A percentile compares a stretch with the other conserved stretches of the same genome.
These are phyloP conservation scores for Macaca mulatta DNA, from an alignment of 2,113 vertebrate genomes.

Conservation along the genomic window DNA sequence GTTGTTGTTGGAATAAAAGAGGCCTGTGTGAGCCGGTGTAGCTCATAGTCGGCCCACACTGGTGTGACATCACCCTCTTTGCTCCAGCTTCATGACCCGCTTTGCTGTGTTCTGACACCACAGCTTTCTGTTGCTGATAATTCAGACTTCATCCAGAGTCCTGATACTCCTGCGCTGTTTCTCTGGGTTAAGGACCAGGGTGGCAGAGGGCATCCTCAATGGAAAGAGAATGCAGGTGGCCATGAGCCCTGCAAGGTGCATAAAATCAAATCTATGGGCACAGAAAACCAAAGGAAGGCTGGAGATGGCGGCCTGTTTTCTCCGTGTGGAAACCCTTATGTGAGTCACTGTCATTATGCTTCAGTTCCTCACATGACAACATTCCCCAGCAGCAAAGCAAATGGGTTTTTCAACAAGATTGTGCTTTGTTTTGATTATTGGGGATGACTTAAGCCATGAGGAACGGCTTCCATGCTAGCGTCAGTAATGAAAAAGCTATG, in stretches of 20 bases:
- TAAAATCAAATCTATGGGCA: background rate
- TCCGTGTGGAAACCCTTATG: background rate
- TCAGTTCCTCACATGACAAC: background rate
- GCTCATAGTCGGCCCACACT: background rate
- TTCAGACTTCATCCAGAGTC: background rate
- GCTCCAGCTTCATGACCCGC: background rate
- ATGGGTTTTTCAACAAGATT: background rate
- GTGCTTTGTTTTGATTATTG: slow-evolving; percentile 47
- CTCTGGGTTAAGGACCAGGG: background rate
- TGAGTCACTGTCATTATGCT: background rate
- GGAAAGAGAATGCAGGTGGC: background rate
- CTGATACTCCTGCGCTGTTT: background rate
- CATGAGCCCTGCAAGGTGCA: background rate
- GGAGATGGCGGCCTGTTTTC: background rate
- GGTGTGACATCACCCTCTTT: background rate
- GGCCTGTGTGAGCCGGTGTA: background rate
- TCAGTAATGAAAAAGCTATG: background rate
- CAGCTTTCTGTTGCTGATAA: background rate
- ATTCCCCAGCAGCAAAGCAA: background rate
- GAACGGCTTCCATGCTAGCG: slow-evolving; percentile 3
- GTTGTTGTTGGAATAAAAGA: background rate
- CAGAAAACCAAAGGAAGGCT: background rate
- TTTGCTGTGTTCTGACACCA: background rate
- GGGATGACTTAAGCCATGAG: background rate
- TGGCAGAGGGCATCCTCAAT: background rate